Percentiles rank a stretch among this genome's conserved stretches.
Evolutionary conservation across 35 echinoderm and acorn worm species (phyloP).

Genomic region (Heliocidaris erythrogramma): DNA sequence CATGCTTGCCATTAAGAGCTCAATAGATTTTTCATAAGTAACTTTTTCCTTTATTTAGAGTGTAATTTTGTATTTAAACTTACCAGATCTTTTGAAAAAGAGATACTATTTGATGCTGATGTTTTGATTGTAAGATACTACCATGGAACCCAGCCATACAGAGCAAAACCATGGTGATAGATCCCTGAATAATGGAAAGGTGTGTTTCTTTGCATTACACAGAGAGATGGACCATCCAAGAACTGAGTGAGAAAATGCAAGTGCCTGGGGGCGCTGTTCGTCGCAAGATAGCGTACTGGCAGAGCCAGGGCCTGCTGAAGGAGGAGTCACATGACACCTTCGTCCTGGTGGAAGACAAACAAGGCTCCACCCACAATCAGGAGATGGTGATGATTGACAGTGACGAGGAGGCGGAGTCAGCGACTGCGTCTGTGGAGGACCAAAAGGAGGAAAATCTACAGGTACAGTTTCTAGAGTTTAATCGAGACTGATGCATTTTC

Average conservation of each 20-base stretch:
- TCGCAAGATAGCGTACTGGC: constrained; percentile 96
- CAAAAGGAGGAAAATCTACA: constrained; percentile 80
- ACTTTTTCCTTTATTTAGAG: too few relatives aligned
- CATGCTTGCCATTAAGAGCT: too few relatives aligned
- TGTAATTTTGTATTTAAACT: background rate
- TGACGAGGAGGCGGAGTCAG: constrained; percentile 86
- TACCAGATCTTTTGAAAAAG: background rate
- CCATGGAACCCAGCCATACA: background rate
- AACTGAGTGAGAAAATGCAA: constrained; percentile 90
- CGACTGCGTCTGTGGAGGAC: constrained; percentile 77
- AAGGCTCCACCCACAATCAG: constrained; percentile 48
- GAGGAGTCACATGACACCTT: constrained; percentile 86
- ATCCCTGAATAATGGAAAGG: background rate
- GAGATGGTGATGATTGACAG: constrained; percentile 89
- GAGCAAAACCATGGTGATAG: background rate
- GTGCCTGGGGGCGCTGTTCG: constrained; percentile 82
- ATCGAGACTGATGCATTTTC: too few relatives aligned
- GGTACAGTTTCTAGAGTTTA: constrained; percentile 21
- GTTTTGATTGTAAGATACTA: background rate
- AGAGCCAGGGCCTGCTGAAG: constrained; percentile 91
- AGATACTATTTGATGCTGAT: too few relatives aligned
- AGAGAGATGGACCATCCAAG: constrained; percentile 93
- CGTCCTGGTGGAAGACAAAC: constrained; percentile 83
- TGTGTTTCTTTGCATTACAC: background rate
- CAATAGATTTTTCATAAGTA: too few relatives aligned